Percentiles rank a stretch among this genome's conserved stretches.
Conservation (phyloP, 2,113 vertebrate genomes). For the Phaetusa simplex region DNA sequence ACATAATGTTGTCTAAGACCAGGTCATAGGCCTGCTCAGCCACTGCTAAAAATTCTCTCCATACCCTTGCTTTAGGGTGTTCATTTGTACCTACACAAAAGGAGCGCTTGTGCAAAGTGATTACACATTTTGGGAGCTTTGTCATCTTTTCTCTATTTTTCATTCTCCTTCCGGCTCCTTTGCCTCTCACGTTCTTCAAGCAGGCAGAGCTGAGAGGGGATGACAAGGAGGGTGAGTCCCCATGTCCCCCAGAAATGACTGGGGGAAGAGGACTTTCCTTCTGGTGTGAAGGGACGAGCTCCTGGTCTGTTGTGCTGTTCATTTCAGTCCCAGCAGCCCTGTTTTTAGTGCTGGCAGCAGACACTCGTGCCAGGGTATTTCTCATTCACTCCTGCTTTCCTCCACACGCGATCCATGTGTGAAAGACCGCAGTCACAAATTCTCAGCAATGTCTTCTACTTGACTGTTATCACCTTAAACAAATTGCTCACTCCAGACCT, state of each 20-base stretch:
- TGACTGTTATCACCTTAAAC: neutral
- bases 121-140: neutral
- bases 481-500: neutral
- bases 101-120: fast-evolving
- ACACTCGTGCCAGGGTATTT: neutral
- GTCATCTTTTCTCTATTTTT: neutral
- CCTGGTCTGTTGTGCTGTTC: neutral
- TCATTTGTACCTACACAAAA: neutral
- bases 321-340: neutral
- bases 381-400: neutral
- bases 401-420: neutral
- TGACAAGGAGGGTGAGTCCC: fast-evolving
- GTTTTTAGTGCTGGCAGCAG: neutral
- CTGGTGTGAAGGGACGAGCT: neutral
- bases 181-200: neutral
- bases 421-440: neutral
- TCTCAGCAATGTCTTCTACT: neutral
- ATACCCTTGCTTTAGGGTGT: neutral
- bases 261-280: neutral
- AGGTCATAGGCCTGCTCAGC: neutral
- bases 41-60: neutral
- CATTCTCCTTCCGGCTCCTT: neutral
- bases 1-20: neutral
- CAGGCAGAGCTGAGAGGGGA: neutral
- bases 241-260: fast-evolving